phyloP scores from a whole-genome alignment of 2,888 invertebrate species.

The Acleris cristana region DNA sequence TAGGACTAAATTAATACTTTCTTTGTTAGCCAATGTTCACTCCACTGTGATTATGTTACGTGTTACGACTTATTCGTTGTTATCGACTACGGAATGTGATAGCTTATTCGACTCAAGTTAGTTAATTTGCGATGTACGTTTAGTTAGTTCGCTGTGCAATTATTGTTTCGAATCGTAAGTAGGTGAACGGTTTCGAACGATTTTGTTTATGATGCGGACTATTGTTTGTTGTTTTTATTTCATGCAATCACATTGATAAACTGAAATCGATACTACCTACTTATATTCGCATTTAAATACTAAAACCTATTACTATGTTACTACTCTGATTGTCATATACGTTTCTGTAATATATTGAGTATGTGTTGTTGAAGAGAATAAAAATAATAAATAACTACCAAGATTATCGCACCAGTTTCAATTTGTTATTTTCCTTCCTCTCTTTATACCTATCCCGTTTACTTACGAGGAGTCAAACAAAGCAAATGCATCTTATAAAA shows the following conservation, averaged over 20 bases:
- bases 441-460: neutral
- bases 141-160: slow-evolving; percentile 66
- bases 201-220: slow-evolving; percentile 49
- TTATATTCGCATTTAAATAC: slow-evolving; percentile 78
- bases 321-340: slow-evolving; percentile 82
- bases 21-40: slow-evolving; percentile 83
- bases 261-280: slow-evolving; percentile 56
- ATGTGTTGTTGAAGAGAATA: slow-evolving; percentile 85
- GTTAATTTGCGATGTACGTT: slow-evolving; percentile 70
- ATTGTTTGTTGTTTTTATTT: slow-evolving; percentile 50
- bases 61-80: slow-evolving; percentile 79
- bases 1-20: slow-evolving; percentile 76
- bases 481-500: no score
- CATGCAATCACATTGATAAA: slow-evolving; percentile 58
- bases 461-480: no score
- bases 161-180: slow-evolving; percentile 54
- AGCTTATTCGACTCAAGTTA: slow-evolving; percentile 73
- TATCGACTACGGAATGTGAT: slow-evolving; percentile 75
- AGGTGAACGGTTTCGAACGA: slow-evolving; percentile 35
- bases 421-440: slow-evolving; percentile 44
- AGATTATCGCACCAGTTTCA: slow-evolving; percentile 56
- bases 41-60: slow-evolving; percentile 82
- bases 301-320: slow-evolving; percentile 79
- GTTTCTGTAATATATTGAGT: slow-evolving; percentile 85
- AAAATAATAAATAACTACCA: slow-evolving; percentile 81